A percentile compares a stretch with the other conserved stretches of the same genome.
Evolutionary conservation across 2,113 vertebrate species (phyloP).

Genomic region (Poeciliopsis prolifica): DNA sequence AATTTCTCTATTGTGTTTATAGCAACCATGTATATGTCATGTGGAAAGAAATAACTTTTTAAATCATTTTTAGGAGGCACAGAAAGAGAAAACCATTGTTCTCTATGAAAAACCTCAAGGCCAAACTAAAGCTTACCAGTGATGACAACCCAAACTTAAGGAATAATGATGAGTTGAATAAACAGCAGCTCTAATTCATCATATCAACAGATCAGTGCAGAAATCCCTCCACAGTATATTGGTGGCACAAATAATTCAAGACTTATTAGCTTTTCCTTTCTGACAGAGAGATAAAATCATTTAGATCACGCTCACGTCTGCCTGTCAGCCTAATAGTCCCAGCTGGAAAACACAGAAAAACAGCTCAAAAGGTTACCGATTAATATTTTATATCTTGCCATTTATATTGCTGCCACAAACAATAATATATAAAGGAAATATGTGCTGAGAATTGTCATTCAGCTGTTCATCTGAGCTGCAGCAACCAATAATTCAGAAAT

Average conservation of each 20-base stretch:
- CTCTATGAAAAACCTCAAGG: neutral
- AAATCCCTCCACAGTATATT: neutral
- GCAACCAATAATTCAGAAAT: neutral
- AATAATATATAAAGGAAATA: neutral
- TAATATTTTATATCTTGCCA: constrained; percentile 1
- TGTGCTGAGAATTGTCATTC: neutral
- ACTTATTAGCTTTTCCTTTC: neutral
- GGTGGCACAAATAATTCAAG: neutral
- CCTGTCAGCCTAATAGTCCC: neutral
- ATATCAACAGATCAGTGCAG: neutral
- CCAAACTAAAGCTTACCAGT: neutral
- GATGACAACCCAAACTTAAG: neutral
- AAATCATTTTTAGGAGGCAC: too few species aligned
- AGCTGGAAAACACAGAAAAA: constrained; percentile 1
- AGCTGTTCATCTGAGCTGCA: neutral
- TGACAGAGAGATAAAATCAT: neutral
- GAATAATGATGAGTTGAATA: neutral
- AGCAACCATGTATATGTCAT: too few species aligned
- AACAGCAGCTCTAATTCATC: neutral
- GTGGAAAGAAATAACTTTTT: too few species aligned
- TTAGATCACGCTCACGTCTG: neutral
- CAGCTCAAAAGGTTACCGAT: neutral
- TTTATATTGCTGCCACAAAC: neutral
- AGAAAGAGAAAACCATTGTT: neutral
- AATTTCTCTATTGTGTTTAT: too few species aligned